Conservation (phyloP, 2,797 vertebrate species). For the Arrhamphus sclerolepis region DNA sequence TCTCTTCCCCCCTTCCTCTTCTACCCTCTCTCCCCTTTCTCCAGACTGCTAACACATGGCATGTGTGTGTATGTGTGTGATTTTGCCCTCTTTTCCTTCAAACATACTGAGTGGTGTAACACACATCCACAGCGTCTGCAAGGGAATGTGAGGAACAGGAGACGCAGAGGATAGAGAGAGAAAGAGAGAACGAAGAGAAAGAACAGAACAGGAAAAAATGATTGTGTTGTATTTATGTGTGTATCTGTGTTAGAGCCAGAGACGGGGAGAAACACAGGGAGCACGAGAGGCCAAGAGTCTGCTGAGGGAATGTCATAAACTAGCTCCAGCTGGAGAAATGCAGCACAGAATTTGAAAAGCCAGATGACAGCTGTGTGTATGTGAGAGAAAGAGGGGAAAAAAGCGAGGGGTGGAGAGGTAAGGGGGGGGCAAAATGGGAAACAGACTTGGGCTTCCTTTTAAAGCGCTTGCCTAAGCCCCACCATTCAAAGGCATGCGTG, state of each 20-base stretch:
- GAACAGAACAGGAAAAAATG: constrained; percentile 76
- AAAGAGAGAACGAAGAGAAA: constrained; percentile 58
- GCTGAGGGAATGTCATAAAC: constrained; percentile 91
- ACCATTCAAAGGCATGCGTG: constrained; percentile 81
- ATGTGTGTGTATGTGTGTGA: constrained; percentile 66
- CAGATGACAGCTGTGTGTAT: constrained; percentile 89
- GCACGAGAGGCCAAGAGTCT: constrained; percentile 82
- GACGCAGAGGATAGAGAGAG: constrained; percentile 57
- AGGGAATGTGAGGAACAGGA: constrained; percentile 69
- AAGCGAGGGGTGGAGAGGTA: constrained; percentile 32
- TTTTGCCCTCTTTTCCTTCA: constrained; percentile 75
- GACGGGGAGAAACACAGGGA: constrained; percentile 29
- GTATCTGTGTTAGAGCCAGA: constrained; percentile 15
- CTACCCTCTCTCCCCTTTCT: constrained; percentile 40
- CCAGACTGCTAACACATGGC: constrained; percentile 84
- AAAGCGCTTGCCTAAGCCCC: constrained; percentile 80
- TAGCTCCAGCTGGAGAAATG: constrained; percentile 90
- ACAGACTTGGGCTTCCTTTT: constrained; percentile 86
- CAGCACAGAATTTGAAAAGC: constrained; percentile 88
- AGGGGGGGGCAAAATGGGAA: constrained; percentile 82
- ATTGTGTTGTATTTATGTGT: constrained; percentile 47
- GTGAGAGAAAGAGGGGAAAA: constrained; percentile 63
- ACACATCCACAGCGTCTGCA: constrained; percentile 58
- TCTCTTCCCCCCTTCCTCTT: constrained; percentile 40
- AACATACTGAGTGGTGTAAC: constrained; percentile 79